phyloP scores from a whole-genome alignment of 2,888 invertebrate genomes.

The Conus canariensis region DNA sequence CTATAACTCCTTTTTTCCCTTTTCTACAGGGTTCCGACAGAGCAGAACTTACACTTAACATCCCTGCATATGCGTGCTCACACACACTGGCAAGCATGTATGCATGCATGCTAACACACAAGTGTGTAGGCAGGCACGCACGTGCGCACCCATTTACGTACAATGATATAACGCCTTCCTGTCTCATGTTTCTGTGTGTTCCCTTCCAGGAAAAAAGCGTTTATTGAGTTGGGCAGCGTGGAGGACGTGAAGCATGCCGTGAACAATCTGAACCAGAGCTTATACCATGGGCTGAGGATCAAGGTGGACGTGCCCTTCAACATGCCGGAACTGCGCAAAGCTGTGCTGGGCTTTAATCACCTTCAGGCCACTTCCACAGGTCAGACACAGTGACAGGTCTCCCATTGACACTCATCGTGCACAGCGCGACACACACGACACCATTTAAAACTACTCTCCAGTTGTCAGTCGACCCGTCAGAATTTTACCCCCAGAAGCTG shows the following conservation, averaged over 20 bases:
- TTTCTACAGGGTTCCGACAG: too few relatives aligned
- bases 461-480: too few relatives aligned
- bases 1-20: too few relatives aligned
- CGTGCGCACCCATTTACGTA: too few relatives aligned
- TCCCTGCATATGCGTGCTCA: neutral
- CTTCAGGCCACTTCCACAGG: neutral
- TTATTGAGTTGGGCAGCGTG: constrained; percentile 26
- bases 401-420: too few relatives aligned
- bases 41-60: too few relatives aligned
- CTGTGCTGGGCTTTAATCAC: neutral
- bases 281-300: neutral
- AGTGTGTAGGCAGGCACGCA: too few relatives aligned
- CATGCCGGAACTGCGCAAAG: neutral
- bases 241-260: constrained; percentile 34
- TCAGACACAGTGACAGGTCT: neutral
- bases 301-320: constrained; percentile 36
- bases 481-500: too few relatives aligned
- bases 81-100: neutral
- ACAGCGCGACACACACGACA: too few relatives aligned
- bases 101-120: neutral
- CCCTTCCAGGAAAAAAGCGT: constrained; percentile 29
- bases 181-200: too few relatives aligned
- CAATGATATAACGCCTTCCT: too few relatives aligned
- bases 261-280: constrained; percentile 18
- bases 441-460: too few relatives aligned